Evolutionary conservation across 2,797 vertebrate genomes (phyloP).

Genomic region (Lacerta agilis): DNA sequence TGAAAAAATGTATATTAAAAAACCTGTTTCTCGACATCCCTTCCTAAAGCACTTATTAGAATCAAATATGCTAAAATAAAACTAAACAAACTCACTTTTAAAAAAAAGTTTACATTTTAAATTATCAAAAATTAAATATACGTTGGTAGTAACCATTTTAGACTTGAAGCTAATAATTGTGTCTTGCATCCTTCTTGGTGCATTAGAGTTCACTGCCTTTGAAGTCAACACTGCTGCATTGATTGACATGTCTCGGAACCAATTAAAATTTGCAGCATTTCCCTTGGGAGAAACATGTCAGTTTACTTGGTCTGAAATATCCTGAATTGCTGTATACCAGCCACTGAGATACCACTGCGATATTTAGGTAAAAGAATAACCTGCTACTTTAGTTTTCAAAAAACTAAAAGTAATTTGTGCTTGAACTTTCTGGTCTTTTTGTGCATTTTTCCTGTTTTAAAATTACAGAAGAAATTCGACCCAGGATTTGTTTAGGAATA

Average conservation of each 20-base stretch:
- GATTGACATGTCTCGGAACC: conserved; percentile 1
- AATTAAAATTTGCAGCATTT: background rate
- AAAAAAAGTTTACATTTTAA: background rate
- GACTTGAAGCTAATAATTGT: background rate
- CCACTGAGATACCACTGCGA: background rate
- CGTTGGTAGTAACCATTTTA: background rate
- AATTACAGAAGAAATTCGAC: background rate
- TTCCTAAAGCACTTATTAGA: background rate
- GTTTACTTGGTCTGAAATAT: background rate
- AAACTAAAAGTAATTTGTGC: background rate
- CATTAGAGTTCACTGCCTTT: background rate
- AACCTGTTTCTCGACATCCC: background rate
- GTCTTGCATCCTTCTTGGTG: background rate
- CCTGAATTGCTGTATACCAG: background rate
- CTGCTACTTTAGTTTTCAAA: background rate
- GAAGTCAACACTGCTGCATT: background rate
- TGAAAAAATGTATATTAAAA: background rate
- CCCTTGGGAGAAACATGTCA: background rate
- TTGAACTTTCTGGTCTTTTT: background rate
- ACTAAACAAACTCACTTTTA: background rate
- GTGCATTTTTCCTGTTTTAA: background rate
- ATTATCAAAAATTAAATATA: background rate
- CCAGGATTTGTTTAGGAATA: background rate
- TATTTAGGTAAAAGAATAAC: background rate
- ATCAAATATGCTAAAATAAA: background rate